phyloP scores from a whole-genome alignment of 2,113 vertebrate species.

The Calyptomena viridis region DNA sequence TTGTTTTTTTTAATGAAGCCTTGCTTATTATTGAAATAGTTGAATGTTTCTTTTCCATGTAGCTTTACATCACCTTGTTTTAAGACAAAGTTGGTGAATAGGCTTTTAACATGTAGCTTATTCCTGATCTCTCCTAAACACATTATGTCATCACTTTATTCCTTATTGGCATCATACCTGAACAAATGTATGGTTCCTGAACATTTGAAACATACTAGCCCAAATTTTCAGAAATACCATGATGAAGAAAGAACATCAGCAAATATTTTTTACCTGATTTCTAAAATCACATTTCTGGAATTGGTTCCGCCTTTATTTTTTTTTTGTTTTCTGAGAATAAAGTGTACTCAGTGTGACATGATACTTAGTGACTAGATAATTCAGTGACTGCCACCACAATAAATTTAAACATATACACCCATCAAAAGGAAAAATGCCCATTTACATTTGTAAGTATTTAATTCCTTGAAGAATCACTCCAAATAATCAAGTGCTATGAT shows the following conservation, averaged over 20 bases:
- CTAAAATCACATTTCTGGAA: not conserved
- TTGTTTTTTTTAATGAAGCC: not conserved
- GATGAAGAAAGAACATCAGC: not conserved
- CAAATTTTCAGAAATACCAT: not conserved
- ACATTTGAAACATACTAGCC: not conserved
- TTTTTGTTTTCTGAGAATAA: not conserved
- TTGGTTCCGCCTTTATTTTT: not conserved
- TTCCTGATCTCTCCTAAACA: not conserved
- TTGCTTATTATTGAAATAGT: not conserved
- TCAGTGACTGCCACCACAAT: not conserved
- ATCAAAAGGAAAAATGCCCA: not conserved
- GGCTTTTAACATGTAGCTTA: not conserved
- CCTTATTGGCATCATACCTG: not conserved
- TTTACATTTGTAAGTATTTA: not conserved
- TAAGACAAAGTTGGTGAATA: not conserved
- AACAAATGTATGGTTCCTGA: not conserved
- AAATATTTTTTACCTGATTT: not conserved
- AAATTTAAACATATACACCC: not conserved
- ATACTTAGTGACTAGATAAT: not conserved
- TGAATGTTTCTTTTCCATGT: not conserved
- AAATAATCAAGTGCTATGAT: not conserved
- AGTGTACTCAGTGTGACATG: not conserved
- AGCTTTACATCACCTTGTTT: not conserved
- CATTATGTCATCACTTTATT: not conserved
- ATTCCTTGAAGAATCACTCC: conserved; percentile 1